Evolutionary conservation across 2,888 invertebrate species (phyloP).

Genomic region (Tetragonula carbonaria): DNA sequence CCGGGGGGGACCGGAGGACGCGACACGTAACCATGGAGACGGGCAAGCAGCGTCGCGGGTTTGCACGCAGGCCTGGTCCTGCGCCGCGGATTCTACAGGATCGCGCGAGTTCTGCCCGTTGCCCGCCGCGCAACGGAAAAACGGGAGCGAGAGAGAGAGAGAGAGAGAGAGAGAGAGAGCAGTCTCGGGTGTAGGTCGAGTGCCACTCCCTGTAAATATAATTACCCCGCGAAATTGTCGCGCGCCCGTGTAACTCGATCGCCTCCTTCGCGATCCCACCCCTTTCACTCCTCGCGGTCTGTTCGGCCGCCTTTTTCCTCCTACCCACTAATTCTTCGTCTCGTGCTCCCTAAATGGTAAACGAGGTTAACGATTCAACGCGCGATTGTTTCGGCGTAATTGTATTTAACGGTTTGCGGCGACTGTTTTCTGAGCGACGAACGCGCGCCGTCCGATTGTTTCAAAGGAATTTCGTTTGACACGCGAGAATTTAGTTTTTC

Average conservation of each 20-base stretch:
- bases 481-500: too few relatives aligned
- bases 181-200: conserved; percentile 55
- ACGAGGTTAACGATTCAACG: neutral
- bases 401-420: too few relatives aligned
- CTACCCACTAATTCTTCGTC: neutral
- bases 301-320: neutral
- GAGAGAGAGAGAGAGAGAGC: too few relatives aligned
- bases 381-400: neutral
- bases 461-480: too few relatives aligned
- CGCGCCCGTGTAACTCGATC: conserved; percentile 11
- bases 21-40: conserved; percentile 75
- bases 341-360: neutral
- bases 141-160: conserved; percentile 39
- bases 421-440: too few relatives aligned
- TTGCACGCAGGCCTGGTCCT: conserved; percentile 75
- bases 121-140: conserved; percentile 39
- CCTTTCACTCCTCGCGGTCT: too few relatives aligned
- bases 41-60: conserved; percentile 58
- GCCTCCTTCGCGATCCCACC: neutral
- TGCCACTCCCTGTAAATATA: conserved; percentile 72
- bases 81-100: conserved; percentile 68
- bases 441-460: too few relatives aligned
- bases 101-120: conserved; percentile 31
- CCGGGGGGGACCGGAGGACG: conserved; percentile 51
- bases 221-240: conserved; percentile 58